Evolutionary conservation across 2,113 vertebrate species (phyloP), one percentile per base, ranked within the genome.

Genomic region (Anhinga rufa): DNA sequence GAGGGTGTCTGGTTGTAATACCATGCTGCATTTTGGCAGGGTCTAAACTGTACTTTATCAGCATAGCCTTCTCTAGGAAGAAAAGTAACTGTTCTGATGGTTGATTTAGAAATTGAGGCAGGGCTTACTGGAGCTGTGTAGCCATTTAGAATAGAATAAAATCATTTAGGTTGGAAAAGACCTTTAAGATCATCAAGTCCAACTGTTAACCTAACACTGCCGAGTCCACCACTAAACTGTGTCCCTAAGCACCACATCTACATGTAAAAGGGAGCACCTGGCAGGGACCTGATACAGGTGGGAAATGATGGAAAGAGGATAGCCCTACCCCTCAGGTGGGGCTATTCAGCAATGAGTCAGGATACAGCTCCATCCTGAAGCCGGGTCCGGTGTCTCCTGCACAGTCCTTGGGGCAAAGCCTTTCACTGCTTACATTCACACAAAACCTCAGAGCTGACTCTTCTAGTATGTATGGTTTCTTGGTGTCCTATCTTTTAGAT

Each of bases 381-480:
- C 13, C 2, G 5, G 38, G 58, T 26, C 3, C 1, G 51, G 9
- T 48, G 49, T 11, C 48, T 17, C 58, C 38, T 71, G 68, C 48
- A 26, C 22, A 2, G 60, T 18, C 14, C 51, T 28, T 5, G n/a
- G 42, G 48, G 29, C 60, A 85, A 28, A 85, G 40, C 40, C 58
- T 38, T 34, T 28, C 31, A 12, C 61, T 28, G n/a, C 38, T 64
- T 20, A 29, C 5, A 9, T 46, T 40, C 34, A 9, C 14, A 26
- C 44, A 14, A 17, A 54, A 38, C 40, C 28, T 44, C 52, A 17
- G 62, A n/a, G 31, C 36, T 40, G n/a, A 4, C 72, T 25, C 24
- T 16, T n/a, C 25, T 17, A 1, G 17, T 9, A 4, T 1, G 7
- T 19, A 3, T 5, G 34, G 55, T 20, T 52, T 38, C 22, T 28